Conservation (phyloP, 2,888 invertebrate genomes). For the Bursaphelenchus okinawaensis region DNA sequence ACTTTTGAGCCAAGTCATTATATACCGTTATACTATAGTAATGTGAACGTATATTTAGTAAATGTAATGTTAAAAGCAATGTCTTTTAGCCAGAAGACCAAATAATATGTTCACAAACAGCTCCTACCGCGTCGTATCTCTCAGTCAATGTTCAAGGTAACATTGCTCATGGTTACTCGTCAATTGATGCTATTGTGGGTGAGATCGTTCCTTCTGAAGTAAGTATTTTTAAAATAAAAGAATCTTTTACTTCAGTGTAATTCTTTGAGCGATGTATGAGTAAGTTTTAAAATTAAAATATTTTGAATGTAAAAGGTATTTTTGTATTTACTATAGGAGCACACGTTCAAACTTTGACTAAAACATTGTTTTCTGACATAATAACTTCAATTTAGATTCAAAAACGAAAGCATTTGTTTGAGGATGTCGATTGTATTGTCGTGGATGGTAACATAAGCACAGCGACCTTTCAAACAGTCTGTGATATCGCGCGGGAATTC, state of each 20-base stretch:
- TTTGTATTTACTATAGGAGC: no score
- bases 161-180: slow-evolving; percentile 35
- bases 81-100: not conserved
- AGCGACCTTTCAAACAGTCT: slow-evolving; percentile 64
- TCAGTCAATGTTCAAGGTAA: slow-evolving; percentile 41
- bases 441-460: slow-evolving; percentile 77
- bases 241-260: no score
- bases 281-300: no score
- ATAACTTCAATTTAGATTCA: slow-evolving; percentile 66
- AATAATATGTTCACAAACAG: slow-evolving; percentile 10
- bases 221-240: not conserved
- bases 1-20: no score
- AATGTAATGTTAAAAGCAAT: no score
- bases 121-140: slow-evolving; percentile 33
- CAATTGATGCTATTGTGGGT: slow-evolving; percentile 32
- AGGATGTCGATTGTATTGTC: slow-evolving; percentile 70
- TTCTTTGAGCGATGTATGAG: no score
- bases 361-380: no score
- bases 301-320: no score
- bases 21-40: no score
- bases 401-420: slow-evolving; percentile 65
- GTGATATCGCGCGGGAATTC: slow-evolving; percentile 33
- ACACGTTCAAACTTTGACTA: no score
- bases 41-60: no score
- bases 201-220: slow-evolving; percentile 36